These are phyloP conservation scores for Noctilio leporinus DNA, from an alignment of 2,113 vertebrate genomes.

Conservation along the genomic window DNA sequence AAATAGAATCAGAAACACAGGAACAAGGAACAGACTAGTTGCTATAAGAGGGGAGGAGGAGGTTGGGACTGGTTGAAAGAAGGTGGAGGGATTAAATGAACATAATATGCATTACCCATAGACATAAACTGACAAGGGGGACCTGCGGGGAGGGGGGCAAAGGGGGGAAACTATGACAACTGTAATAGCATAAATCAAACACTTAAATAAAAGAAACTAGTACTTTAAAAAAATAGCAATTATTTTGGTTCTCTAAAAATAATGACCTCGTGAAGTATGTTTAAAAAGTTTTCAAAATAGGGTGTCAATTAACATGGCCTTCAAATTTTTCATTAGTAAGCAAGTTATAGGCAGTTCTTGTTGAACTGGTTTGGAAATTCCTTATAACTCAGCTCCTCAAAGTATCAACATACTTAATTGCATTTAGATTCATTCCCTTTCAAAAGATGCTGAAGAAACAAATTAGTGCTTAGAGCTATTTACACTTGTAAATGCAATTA, in stretches of 20 bases:
- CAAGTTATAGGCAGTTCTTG: background rate
- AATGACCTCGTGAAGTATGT: background rate
- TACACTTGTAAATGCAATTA: constrained; percentile 22
- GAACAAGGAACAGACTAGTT: too few relatives aligned
- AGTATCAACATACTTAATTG: constrained; percentile 1
- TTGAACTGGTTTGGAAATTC: constrained; percentile 31
- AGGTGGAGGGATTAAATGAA: too few relatives aligned
- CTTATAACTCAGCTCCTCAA: constrained; percentile 5
- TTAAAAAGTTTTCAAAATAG: background rate
- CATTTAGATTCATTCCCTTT: constrained; percentile 34
- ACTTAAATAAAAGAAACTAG: background rate
- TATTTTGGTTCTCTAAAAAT: background rate
- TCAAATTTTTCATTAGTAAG: background rate
- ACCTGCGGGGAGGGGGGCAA: too few relatives aligned
- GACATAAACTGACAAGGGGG: too few relatives aligned
- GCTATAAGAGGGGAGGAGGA: too few relatives aligned
- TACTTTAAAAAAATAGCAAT: background rate
- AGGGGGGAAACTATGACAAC: too few relatives aligned
- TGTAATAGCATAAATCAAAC: too few relatives aligned
- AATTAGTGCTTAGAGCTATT: constrained; percentile 39
- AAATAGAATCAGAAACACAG: too few relatives aligned
- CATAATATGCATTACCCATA: too few relatives aligned
- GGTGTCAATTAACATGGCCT: background rate
- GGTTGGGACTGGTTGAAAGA: too few relatives aligned
- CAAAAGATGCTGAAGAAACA: constrained; percentile 30